Conservation (phyloP, 2,113 vertebrate genomes). For the Boulengeromyrus knoepffleri region DNA sequence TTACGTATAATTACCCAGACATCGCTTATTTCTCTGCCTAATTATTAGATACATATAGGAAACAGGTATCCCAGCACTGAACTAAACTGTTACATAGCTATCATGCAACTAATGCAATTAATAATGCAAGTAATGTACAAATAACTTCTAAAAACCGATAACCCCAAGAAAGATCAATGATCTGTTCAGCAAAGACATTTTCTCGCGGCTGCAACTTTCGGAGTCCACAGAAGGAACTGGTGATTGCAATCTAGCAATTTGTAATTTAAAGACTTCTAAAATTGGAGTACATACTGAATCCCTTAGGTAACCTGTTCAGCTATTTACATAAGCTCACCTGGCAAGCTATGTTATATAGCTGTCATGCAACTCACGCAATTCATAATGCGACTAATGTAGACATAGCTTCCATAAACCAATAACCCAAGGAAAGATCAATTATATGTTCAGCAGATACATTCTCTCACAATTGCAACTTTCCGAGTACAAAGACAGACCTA, state of each 20-base stretch:
- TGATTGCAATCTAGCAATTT: too few relatives aligned
- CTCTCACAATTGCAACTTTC: neutral
- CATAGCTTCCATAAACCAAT: neutral
- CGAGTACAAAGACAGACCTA: neutral
- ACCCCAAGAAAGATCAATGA: neutral
- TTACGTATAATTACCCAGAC: neutral
- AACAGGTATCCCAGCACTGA: neutral
- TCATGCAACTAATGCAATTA: neutral
- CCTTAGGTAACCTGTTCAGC: neutral
- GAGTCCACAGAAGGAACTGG: neutral
- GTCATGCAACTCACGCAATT: neutral
- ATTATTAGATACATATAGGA: neutral
- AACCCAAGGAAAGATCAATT: neutral
- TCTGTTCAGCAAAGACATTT: neutral
- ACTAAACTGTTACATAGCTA: neutral
- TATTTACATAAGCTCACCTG: neutral
- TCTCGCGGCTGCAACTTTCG: neutral
- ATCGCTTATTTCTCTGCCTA: neutral
- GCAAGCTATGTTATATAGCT: neutral
- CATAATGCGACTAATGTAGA: neutral
- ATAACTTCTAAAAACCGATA: neutral
- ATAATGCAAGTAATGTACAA: neutral
- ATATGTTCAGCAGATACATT: neutral
- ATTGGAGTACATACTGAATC: neutral
- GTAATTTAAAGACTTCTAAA: neutral